Conservation (phyloP, 1,140 invertebrate species). For the Globodera ellingtonae region DNA sequence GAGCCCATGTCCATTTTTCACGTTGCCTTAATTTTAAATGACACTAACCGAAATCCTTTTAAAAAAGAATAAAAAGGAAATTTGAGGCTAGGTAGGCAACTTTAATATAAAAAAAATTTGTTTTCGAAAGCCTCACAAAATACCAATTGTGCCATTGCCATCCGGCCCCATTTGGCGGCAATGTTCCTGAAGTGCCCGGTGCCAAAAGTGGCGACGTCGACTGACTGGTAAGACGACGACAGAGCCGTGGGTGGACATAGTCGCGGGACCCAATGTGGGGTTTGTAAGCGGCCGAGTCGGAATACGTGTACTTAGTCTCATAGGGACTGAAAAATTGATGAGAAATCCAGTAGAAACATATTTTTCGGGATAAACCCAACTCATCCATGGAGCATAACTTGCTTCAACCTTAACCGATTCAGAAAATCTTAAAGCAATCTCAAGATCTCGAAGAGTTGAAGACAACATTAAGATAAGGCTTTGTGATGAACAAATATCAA, state of each 20-base stretch:
- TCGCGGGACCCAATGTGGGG: slow-evolving; percentile 20
- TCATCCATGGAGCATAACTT: no score
- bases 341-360: neutral
- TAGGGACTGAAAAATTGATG: slow-evolving; percentile 22
- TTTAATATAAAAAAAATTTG: neutral
- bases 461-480: no score
- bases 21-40: neutral
- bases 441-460: no score
- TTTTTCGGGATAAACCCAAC: no score
- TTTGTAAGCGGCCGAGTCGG: slow-evolving; percentile 27
- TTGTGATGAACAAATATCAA: no score
- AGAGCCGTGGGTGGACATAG: slow-evolving; percentile 31
- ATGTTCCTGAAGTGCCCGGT: neutral
- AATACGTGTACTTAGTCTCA: slow-evolving; percentile 35
- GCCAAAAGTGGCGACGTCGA: neutral
- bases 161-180: neutral
- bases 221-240: slow-evolving; percentile 5
- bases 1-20: neutral
- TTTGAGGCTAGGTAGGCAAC: no score
- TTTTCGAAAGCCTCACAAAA: neutral
- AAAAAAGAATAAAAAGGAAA: no score
- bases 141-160: no score
- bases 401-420: no score
- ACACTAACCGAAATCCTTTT: no score
- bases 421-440: no score